Evolutionary conservation across 1,140 invertebrate species (phyloP).

Genomic region (Platorchestia sp.): DNA sequence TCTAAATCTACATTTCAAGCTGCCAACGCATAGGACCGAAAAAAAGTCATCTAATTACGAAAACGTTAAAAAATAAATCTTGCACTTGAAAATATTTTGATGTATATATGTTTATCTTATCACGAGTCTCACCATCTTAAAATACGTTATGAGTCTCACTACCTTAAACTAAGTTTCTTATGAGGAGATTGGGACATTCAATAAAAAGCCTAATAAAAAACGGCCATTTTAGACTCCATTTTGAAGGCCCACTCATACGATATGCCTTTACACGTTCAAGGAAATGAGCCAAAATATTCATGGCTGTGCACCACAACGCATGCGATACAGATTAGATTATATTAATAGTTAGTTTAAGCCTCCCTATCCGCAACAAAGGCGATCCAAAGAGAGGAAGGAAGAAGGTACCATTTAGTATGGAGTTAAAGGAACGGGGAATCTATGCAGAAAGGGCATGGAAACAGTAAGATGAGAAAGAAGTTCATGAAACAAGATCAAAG

Average conservation of each 20-base stretch:
- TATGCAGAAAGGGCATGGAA: no score
- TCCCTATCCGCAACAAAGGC: no score
- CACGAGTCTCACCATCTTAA: neutral
- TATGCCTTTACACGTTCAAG: neutral
- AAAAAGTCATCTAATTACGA: neutral
- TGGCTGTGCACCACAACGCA: neutral
- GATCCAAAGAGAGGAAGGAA: no score
- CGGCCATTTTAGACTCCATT: neutral
- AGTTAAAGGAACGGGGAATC: neutral
- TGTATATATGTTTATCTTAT: neutral
- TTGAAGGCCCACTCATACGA: neutral
- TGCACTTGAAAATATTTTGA: neutral
- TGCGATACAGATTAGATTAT: neutral
- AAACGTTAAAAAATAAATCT: neutral
- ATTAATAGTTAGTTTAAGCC: no score
- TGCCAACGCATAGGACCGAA: neutral
- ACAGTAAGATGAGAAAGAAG: no score
- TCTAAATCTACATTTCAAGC: neutral
- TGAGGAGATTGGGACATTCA: neutral
- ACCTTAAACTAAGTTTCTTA: neutral
- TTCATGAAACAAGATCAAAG: no score
- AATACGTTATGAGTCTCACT: neutral
- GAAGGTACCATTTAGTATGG: neutral
- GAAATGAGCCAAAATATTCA: neutral
- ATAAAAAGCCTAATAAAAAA: neutral